phyloP scores from a whole-genome alignment of 1,140 invertebrate species.

The Pygmarrhopalites habei region DNA sequence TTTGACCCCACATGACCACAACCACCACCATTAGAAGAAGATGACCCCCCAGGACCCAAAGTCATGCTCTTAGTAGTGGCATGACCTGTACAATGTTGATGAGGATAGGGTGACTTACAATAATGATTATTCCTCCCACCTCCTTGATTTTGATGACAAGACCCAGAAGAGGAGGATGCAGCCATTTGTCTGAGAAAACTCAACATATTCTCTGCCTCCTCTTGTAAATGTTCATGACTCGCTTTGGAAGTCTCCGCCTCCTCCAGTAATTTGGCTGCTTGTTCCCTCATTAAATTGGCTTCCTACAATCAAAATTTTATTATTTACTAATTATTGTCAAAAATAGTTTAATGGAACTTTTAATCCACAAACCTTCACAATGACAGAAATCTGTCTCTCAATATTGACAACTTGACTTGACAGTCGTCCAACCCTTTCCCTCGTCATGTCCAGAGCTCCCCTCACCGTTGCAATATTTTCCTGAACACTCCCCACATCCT shows the following conservation, averaged over 20 bases:
- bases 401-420: conserved; percentile 32
- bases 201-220: conserved; percentile 31
- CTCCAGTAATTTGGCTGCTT: conserved; percentile 29
- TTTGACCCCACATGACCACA: too few relatives aligned
- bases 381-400: conserved; percentile 34
- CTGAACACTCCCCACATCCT: conserved; percentile 37
- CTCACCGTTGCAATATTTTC: conserved; percentile 37
- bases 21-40: too few relatives aligned
- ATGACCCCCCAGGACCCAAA: too few relatives aligned
- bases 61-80: too few relatives aligned
- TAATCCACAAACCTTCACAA: conserved; percentile 31
- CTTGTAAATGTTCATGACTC: conserved; percentile 24
- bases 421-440: conserved; percentile 34
- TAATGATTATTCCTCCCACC: too few relatives aligned
- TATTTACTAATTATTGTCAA: neutral
- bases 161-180: too few relatives aligned
- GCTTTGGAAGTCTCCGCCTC: conserved; percentile 25
- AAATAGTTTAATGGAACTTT: neutral
- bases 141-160: too few relatives aligned
- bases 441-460: conserved; percentile 23
- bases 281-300: conserved; percentile 20
- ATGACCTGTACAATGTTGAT: too few relatives aligned
- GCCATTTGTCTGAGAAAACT: conserved; percentile 22
- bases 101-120: too few relatives aligned
- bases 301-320: conserved; percentile 17